Evolutionary conservation across 2,888 invertebrate genomes (phyloP).

Genomic region (Bimastos eiseni): DNA sequence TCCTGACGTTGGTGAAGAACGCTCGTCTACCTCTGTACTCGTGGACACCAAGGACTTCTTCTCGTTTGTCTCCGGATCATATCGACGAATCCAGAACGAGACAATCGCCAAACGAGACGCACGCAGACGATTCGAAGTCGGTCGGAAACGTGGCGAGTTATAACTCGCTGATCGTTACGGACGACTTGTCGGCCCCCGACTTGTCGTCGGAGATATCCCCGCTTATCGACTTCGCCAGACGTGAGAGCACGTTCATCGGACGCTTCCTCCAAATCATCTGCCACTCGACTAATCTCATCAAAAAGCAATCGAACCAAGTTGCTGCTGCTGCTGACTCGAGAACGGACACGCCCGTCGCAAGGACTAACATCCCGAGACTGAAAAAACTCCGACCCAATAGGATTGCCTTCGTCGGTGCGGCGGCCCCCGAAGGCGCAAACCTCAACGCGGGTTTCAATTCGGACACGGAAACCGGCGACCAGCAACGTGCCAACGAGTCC

Average conservation of each 20-base stretch:
- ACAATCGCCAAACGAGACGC: not conserved
- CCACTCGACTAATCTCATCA: slow-evolving; percentile 57
- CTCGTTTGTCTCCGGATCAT: not conserved
- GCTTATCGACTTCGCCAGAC: slow-evolving; percentile 53
- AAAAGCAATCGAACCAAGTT: slow-evolving; percentile 46
- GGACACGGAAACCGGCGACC: not conserved
- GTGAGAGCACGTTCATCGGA: slow-evolving; percentile 57
- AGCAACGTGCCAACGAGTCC: not conserved
- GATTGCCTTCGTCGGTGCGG: not conserved
- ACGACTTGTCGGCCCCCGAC: slow-evolving; percentile 53
- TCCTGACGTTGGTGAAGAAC: slow-evolving; percentile 49
- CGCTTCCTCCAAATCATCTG: slow-evolving; percentile 58
- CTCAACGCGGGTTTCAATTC: not conserved
- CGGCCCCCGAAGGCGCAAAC: not conserved
- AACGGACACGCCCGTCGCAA: not conserved
- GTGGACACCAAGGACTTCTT: slow-evolving; percentile 35
- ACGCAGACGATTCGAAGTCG: not conserved
- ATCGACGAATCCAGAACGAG: slow-evolving; percentile 39
- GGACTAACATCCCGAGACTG: not conserved
- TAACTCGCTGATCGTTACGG: slow-evolving; percentile 30
- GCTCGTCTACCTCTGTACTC: slow-evolving; percentile 49
- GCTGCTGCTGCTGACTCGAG: not conserved
- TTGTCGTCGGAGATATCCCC: slow-evolving; percentile 53
- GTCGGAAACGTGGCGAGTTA: not conserved
- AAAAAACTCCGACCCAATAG: not conserved